Evolutionary conservation across 92 coral and sea anemone genomes (phyloP).

Genomic region (Heliopora coerulea): DNA sequence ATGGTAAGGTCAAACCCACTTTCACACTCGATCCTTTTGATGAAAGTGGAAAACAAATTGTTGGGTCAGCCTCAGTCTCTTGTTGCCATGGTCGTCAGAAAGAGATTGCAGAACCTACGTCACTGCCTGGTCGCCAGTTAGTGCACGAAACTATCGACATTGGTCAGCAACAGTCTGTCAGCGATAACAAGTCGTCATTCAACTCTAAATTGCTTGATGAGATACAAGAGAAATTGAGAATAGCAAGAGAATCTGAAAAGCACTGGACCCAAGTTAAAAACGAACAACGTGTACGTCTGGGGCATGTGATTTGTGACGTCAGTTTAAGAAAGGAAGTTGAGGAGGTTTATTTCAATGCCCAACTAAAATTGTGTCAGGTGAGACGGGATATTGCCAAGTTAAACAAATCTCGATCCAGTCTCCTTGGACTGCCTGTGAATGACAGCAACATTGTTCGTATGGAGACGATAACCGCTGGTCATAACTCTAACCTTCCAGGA

Average conservation of each 20-base stretch:
- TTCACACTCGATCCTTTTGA: background rate
- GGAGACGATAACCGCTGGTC: background rate
- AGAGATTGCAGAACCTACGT: background rate
- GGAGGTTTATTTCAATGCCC: constrained; percentile 77
- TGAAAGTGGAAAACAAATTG: background rate
- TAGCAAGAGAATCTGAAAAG: constrained; percentile 45
- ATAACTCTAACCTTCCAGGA: constrained; percentile 39
- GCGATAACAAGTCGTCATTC: background rate
- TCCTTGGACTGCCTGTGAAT: background rate
- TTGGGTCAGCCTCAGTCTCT: background rate
- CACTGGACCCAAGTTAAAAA: constrained; percentile 65
- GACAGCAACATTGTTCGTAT: background rate
- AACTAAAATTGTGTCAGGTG: constrained; percentile 65
- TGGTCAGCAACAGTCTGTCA: background rate
- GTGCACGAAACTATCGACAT: background rate
- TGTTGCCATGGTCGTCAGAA: background rate
- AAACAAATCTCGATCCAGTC: background rate
- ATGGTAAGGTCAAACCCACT: background rate
- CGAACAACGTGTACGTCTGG: constrained; percentile 66
- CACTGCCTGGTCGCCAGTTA: background rate
- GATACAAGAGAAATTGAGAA: background rate
- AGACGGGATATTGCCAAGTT: constrained; percentile 34
- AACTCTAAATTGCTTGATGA: background rate
- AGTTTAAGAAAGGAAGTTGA: constrained; percentile 78
- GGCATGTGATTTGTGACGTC: constrained; percentile 56